phyloP scores from a whole-genome alignment of 1,140 invertebrate genomes.

The Drosophila pallidifrons region DNA sequence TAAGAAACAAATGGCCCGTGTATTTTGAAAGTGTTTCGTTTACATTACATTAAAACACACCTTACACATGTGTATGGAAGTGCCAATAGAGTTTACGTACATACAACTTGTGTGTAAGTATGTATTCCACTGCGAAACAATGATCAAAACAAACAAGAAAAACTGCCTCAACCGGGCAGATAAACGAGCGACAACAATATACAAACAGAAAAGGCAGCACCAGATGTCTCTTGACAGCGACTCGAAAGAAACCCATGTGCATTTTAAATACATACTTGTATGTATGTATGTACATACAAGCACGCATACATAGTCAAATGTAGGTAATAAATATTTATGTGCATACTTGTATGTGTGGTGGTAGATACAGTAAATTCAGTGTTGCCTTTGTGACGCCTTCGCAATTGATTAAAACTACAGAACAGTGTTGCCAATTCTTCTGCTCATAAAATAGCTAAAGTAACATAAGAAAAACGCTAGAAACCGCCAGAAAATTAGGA shows the following conservation, averaged over 20 bases:
- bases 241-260: slow-evolving; percentile 36
- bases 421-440: too few relatives aligned
- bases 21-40: slow-evolving; percentile 3
- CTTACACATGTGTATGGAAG: slow-evolving; percentile 11
- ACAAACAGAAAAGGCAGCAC: slow-evolving; percentile 27
- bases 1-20: background rate
- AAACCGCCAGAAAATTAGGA: too few relatives aligned
- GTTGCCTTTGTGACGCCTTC: slow-evolving; percentile 56
- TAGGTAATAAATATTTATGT: background rate
- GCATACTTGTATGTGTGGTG: slow-evolving; percentile 34
- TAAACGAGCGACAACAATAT: slow-evolving; percentile 39
- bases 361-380: slow-evolving; percentile 29
- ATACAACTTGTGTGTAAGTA: slow-evolving; percentile 3
- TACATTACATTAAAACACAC: slow-evolving; percentile 6
- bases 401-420: slow-evolving; percentile 76
- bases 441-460: too few relatives aligned
- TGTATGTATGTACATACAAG: slow-evolving; percentile 2
- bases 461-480: too few relatives aligned
- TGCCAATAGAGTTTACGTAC: slow-evolving; percentile 25
- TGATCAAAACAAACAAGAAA: slow-evolving; percentile 74
- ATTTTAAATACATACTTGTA: slow-evolving; percentile 12
- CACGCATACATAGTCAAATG: background rate
- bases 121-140: slow-evolving; percentile 40
- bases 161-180: slow-evolving; percentile 52
- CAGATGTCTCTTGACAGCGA: slow-evolving; percentile 52